Evolutionary conservation across 2,888 invertebrate species (phyloP).

Genomic region (Nomada flava): DNA sequence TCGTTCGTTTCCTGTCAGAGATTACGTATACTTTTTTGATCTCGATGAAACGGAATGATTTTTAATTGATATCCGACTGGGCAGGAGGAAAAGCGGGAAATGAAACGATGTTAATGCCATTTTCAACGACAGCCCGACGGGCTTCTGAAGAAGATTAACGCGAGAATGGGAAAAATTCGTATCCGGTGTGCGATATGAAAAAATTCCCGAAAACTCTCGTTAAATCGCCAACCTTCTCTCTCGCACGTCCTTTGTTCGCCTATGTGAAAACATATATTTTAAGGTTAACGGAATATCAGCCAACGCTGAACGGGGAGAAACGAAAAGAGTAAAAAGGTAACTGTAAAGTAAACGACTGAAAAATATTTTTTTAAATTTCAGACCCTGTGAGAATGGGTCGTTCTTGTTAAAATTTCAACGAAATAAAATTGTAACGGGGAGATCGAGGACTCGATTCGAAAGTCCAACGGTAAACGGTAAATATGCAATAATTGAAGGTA

Average conservation of each 20-base stretch:
- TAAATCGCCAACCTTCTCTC: not conserved
- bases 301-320: not conserved
- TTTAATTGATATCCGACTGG: not conserved
- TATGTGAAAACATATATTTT: constrained; percentile 6
- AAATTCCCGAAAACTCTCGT: not conserved
- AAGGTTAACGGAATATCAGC: not conserved
- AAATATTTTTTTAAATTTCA: not conserved
- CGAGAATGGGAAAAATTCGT: not conserved
- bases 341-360: not conserved
- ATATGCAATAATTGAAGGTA: not conserved
- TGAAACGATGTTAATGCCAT: constrained; percentile 6
- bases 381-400: no score
- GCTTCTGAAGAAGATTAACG: constrained; percentile 7
- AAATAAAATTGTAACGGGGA: no score
- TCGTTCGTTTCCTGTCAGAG: constrained; percentile 2
- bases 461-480: not conserved
- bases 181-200: not conserved
- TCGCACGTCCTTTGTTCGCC: not conserved
- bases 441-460: not conserved
- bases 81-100: no score
- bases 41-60: not conserved
- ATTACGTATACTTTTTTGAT: not conserved
- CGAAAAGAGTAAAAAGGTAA: not conserved
- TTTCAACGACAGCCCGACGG: constrained; percentile 2
- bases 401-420: not conserved